A percentile compares a stretch with the other conserved stretches of the same genome.
These are phyloP conservation scores for Lates japonicus DNA, from an alignment of 2,797 vertebrate species.

Conservation along the genomic window DNA sequence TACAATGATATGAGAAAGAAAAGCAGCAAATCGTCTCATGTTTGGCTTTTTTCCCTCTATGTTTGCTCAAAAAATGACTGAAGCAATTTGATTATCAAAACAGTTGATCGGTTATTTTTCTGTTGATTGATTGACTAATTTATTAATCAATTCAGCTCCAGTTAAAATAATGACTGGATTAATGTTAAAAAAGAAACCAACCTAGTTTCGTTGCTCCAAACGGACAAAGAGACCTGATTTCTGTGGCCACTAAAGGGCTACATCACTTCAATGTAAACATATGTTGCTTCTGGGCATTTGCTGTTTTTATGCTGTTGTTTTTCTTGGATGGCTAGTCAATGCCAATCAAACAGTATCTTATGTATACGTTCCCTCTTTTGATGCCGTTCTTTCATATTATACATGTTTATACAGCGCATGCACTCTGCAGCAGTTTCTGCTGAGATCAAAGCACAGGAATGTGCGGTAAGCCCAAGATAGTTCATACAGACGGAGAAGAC, in stretches of 20 bases:
- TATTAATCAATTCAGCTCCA: background rate
- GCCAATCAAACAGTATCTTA: constrained; percentile 16
- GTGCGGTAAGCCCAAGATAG: constrained; percentile 17
- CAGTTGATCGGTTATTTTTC: background rate
- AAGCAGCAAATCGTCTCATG: background rate
- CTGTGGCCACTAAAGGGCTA: background rate
- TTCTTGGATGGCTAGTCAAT: background rate
- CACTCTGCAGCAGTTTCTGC: constrained; percentile 4
- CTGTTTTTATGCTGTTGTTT: constrained; percentile 21
- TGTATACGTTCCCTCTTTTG: constrained; percentile 7
- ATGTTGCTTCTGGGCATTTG: constrained; percentile 17
- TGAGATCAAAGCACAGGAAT: constrained; percentile 30
- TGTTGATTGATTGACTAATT: background rate
- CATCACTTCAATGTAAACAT: background rate
- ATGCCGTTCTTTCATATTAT: constrained; percentile 6
- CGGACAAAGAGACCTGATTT: background rate
- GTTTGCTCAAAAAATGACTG: background rate
- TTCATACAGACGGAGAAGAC: constrained; percentile 33
- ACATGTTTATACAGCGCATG: constrained; percentile 5
- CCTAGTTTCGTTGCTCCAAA: background rate
- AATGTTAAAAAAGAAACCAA: no score
- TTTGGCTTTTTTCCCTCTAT: background rate
- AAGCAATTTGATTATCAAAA: background rate
- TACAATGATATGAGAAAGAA: background rate
- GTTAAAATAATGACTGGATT: background rate